Percentiles rank a stretch among this genome's conserved stretches.
Evolutionary conservation across 2,797 vertebrate genomes (phyloP).

Genomic region (Synaphobranchus kaupii): DNA sequence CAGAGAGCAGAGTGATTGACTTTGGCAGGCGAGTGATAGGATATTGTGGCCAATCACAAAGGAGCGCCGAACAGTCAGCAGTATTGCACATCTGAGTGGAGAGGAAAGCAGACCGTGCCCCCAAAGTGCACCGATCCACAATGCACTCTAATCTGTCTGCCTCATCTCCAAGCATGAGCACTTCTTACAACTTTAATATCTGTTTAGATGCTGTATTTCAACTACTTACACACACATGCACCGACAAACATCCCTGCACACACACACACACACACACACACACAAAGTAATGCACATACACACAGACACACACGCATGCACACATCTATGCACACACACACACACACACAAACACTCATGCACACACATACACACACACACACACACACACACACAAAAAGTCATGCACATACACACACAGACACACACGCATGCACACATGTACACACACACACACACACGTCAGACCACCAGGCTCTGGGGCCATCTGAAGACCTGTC

Average conservation of each 20-base stretch:
- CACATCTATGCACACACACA: neutral
- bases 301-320: neutral
- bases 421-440: neutral
- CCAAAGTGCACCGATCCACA: neutral
- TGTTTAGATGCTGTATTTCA: neutral
- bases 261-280: neutral
- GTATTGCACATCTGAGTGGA: neutral
- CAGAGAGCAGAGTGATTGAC: neutral
- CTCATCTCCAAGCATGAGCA: neutral
- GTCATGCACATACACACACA: neutral
- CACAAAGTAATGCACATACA: neutral
- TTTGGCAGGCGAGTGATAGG: slow-evolving; percentile 20
- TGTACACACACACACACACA: neutral
- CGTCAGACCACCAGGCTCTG: neutral
- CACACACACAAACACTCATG: too few species aligned
- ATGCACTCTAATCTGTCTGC: neutral
- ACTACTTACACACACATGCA: neutral
- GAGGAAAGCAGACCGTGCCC: neutral
- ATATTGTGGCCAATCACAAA: slow-evolving; percentile 29
- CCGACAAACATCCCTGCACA: neutral
- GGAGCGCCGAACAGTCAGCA: neutral
- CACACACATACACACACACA: neutral
- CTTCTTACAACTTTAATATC: neutral
- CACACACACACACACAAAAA: neutral
- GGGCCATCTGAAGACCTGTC: neutral